Conservation (phyloP, 2,113 vertebrate genomes). For the Rhizomys pruinosus region DNA sequence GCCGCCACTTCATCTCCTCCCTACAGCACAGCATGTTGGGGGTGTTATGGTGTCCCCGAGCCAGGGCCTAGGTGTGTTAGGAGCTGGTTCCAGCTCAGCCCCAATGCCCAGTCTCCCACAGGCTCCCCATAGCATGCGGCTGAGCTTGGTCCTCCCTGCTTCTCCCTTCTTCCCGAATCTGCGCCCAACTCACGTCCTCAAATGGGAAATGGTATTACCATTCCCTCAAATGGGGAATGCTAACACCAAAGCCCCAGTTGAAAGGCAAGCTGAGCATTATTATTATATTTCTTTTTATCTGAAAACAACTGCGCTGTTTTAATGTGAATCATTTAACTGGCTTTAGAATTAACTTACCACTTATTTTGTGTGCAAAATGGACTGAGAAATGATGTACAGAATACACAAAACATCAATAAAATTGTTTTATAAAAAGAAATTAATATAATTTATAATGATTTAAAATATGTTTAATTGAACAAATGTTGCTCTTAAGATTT, state of each 20-base stretch:
- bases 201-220: too few relatives aligned
- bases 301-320: too few relatives aligned
- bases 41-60: neutral
- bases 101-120: neutral
- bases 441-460: neutral
- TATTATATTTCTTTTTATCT: too few relatives aligned
- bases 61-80: neutral
- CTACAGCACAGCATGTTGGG: slow-evolving; percentile 75
- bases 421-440: neutral
- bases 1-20: slow-evolving; percentile 98
- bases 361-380: too few relatives aligned
- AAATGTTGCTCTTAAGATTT: neutral
- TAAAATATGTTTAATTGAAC: neutral
- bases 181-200: slow-evolving; percentile 89
- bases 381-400: too few relatives aligned
- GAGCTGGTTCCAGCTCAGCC: neutral
- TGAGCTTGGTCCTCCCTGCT: accelerated
- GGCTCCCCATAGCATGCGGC: too few relatives aligned
- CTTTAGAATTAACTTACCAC: too few relatives aligned
- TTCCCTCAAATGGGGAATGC: too few relatives aligned
- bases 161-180: accelerated
- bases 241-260: too few relatives aligned
- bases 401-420: too few relatives aligned
- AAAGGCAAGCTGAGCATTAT: too few relatives aligned
- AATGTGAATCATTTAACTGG: too few relatives aligned